Conservation (phyloP, 2,888 invertebrate species). For the Caenorhabditis afra region DNA sequence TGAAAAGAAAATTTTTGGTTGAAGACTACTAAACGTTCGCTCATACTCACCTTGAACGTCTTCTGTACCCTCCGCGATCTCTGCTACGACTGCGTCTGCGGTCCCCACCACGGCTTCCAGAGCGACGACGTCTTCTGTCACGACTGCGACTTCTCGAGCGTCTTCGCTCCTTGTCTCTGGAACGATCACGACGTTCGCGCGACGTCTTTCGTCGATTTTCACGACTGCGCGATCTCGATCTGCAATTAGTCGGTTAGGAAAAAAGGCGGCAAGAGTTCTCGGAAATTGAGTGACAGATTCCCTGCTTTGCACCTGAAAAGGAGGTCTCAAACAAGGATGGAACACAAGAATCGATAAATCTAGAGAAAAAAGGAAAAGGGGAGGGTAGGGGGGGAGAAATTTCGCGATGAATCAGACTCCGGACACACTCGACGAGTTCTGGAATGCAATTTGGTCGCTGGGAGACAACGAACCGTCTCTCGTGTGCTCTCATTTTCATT, state of each 20-base stretch:
- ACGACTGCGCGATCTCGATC: slow-evolving; percentile 14
- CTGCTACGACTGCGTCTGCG: slow-evolving; percentile 39
- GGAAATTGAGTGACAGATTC: too few relatives aligned
- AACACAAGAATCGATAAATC: too few relatives aligned
- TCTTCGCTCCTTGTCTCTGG: slow-evolving; percentile 32
- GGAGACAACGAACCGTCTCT: background rate
- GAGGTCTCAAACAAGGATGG: background rate
- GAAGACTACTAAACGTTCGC: background rate
- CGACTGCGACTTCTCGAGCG: slow-evolving; percentile 59
- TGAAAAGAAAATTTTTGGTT: slow-evolving; percentile 11
- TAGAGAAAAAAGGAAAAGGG: too few relatives aligned
- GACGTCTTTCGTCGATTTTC: background rate
- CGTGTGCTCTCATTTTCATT: slow-evolving; percentile 1
- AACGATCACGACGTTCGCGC: slow-evolving; percentile 18
- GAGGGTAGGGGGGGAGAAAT: background rate
- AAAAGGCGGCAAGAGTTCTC: background rate
- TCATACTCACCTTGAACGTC: slow-evolving; percentile 45
- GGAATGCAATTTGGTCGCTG: background rate
- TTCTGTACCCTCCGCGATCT: slow-evolving; percentile 37
- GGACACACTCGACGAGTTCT: background rate
- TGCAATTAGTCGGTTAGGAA: background rate
- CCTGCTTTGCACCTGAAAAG: background rate
- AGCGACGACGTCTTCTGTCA: slow-evolving; percentile 53
- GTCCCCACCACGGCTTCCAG: slow-evolving; percentile 34
- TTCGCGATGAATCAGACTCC: background rate